phyloP scores from a whole-genome alignment of 2,888 invertebrate species.

The Cosmia trapezina region DNA sequence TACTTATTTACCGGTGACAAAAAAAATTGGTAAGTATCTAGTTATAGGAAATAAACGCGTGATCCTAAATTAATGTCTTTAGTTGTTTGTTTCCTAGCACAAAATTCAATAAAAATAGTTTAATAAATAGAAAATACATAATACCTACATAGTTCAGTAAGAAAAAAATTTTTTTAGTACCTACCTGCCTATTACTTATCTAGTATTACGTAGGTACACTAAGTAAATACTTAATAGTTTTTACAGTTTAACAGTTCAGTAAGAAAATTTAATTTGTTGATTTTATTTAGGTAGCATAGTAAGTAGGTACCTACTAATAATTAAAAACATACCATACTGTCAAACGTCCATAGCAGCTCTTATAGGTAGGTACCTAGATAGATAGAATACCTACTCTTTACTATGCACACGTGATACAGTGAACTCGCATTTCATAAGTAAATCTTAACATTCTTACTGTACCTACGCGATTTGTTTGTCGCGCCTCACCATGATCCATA shows the following conservation, averaged over 20 bases:
- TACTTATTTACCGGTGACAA: not conserved
- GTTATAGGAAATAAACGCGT: not conserved
- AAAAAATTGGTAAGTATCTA: not conserved
- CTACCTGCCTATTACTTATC: too few relatives aligned
- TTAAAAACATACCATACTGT: not conserved
- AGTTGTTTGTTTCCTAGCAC: conserved; percentile 1
- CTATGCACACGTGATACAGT: not conserved
- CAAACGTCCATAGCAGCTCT: not conserved
- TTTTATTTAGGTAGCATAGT: not conserved
- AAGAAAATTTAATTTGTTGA: too few relatives aligned
- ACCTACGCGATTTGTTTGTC: not conserved
- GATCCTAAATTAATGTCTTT: too few relatives aligned
- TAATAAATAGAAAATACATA: not conserved
- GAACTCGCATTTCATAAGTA: conserved; percentile 1
- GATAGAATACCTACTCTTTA: too few relatives aligned
- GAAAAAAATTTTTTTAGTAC: too few relatives aligned
- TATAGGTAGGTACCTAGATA: not conserved
- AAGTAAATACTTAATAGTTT: too few relatives aligned
- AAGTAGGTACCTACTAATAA: not conserved
- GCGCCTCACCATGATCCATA: conserved; percentile 15
- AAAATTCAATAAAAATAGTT: not conserved
- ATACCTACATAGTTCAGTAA: too few relatives aligned
- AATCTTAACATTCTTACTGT: not conserved
- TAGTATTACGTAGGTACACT: too few relatives aligned
- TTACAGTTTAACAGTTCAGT: too few relatives aligned